Conservation (phyloP, 2,113 vertebrate species). For the Melozone crissalis region DNA sequence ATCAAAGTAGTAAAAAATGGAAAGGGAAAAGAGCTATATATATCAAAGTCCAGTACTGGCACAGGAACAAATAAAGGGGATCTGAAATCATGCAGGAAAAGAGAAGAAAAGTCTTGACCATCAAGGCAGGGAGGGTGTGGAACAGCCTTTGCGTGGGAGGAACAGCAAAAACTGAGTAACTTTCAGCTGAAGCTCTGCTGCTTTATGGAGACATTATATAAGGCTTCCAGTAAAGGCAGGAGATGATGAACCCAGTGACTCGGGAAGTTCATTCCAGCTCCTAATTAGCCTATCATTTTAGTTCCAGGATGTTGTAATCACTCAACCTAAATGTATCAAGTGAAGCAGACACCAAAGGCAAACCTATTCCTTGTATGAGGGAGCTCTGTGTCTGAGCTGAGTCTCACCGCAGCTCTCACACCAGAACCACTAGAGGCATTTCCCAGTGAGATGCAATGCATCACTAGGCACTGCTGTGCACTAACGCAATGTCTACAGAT, state of each 20-base stretch:
- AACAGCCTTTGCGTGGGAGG: not conserved
- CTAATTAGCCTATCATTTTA: slow-evolving; percentile 18
- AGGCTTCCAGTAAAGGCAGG: not conserved
- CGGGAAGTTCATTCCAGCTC: slow-evolving; percentile 18
- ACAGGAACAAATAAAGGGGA: not conserved
- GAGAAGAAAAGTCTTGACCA: not conserved
- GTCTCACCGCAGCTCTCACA: not conserved
- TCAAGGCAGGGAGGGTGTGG: not conserved
- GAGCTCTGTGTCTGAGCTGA: not conserved
- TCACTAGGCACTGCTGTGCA: not conserved
- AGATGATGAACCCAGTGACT: slow-evolving; percentile 36
- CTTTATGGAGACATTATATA: slow-evolving; percentile 21
- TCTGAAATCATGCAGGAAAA: not conserved
- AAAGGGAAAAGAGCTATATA: not conserved
- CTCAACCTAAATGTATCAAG: not conserved
- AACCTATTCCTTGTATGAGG: not conserved
- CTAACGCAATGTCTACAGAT: not conserved
- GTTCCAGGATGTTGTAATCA: slow-evolving; percentile 15
- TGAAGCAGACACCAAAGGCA: not conserved
- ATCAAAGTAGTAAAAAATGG: not conserved
- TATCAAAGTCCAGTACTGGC: not conserved
- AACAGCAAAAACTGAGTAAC: slow-evolving; percentile 35
- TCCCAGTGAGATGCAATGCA: not conserved
- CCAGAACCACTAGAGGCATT: not conserved
- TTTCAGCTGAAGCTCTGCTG: not conserved